Evolutionary conservation across 2,888 invertebrate genomes (phyloP).

Genomic region (Peribatodes rhomboidaria): DNA sequence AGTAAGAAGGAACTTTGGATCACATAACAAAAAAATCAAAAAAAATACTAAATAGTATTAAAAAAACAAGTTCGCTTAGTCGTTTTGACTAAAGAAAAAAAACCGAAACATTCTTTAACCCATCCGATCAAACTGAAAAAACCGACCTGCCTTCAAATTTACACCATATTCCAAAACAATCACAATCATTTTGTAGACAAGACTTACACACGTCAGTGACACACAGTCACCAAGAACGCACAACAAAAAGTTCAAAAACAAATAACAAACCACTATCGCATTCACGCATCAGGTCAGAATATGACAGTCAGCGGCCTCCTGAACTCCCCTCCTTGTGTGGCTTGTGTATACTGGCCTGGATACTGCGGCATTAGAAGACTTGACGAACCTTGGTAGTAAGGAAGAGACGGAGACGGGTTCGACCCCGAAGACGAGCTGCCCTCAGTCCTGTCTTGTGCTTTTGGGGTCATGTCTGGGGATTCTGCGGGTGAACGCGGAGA

Average conservation of each 20-base stretch:
- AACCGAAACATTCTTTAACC: background rate
- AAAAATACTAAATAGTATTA: conserved; percentile 32
- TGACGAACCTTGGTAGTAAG: conserved; percentile 86
- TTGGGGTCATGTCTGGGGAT: conserved; percentile 85
- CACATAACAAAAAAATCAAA: conserved; percentile 54
- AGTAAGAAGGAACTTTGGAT: conserved; percentile 74
- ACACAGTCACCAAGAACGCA: conserved; percentile 50
- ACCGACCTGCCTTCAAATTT: background rate
- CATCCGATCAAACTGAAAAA: background rate
- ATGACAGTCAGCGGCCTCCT: conserved; percentile 92
- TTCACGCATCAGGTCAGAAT: conserved; percentile 91
- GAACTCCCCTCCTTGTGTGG: conserved; percentile 89
- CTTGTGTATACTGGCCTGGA: conserved; percentile 85
- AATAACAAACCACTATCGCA: conserved; percentile 53
- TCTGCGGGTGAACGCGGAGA: conserved; percentile 82
- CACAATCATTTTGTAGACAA: conserved; percentile 24
- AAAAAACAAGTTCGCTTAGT: conserved; percentile 2
- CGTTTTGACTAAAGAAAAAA: conserved; percentile 5
- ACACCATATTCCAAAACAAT: conserved; percentile 13
- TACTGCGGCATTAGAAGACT: conserved; percentile 90
- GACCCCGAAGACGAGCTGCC: conserved; percentile 88
- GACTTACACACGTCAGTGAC: conserved; percentile 27
- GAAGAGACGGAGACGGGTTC: conserved; percentile 88
- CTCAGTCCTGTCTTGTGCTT: conserved; percentile 83
- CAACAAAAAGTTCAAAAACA: conserved; percentile 50